Evolutionary conservation across 2,888 invertebrate species (phyloP), one percentile per base, ranked within the genome.

Genomic region (Ariolimax columbianus): DNA sequence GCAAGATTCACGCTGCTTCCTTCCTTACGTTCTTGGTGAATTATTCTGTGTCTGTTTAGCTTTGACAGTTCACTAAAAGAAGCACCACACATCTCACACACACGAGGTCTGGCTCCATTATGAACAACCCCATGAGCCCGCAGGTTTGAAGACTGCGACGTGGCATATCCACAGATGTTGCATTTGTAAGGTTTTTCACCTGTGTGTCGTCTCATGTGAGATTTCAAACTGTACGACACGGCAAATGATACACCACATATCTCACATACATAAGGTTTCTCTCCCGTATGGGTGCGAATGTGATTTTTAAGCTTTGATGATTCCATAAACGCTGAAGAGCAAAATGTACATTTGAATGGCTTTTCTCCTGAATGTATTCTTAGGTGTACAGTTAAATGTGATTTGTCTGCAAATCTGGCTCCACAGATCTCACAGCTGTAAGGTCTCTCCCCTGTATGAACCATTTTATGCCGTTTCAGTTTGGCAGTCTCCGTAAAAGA

Each of bases 291-390:
- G 17, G 55, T 78, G 17, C 77, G 70, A 3, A 84, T 2, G 43
- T 84, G 80, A 68, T 84, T 59, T 73, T 84, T 70, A 47, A 86
- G 63, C 55, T 84, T 73, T 23, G 82, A 81, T 9, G 84, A 84
- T 33, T 86, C 86, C 19, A 78, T 66, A 55, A 86, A 86, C 23
- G 82, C 77, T 17, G 86, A 80, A 9, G 55, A n/a, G 47, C 86
- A 86, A 33, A 63, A 43, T 9, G 17, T 63, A 47, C 86, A 86
- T 47, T 86, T 84, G 63, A 84, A 86, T 17, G 86, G 86, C 82
- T 73, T 86, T 40, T 82, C 84, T 14, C 86, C 86, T 17, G 86
- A 82, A 68, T 86, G 86, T 33, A 84, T 86, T 55, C 84, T 36
- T 19, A 47, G 55, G 47, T 86, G 86, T 9, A 82, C 84, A 17